These are phyloP conservation scores for Mastigias papua DNA, from an alignment of 30 jellyfish, hydroid and myxozoan species.

Conservation along the genomic window DNA sequence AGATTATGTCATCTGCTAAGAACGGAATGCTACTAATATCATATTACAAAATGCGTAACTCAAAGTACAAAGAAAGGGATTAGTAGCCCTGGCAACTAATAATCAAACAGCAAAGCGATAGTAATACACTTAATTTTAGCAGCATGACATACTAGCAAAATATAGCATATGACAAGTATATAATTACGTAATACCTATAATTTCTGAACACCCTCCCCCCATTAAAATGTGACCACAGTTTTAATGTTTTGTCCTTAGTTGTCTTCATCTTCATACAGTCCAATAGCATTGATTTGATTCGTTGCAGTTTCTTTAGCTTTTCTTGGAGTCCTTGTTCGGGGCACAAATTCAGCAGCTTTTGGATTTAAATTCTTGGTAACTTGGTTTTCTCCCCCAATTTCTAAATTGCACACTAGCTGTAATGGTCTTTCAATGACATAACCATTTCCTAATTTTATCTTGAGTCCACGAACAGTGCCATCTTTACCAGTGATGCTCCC, in stretches of 20 bases:
- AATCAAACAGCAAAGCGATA: neutral
- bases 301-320: neutral
- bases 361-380: conserved; percentile 37
- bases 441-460: conserved; percentile 48
- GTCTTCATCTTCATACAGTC: neutral
- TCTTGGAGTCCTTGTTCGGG: conserved; percentile 1
- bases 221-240: conserved; percentile 12
- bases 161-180: neutral
- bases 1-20: neutral
- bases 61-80: neutral
- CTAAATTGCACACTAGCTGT: conserved; percentile 54
- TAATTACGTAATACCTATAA: neutral
- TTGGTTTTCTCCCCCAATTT: conserved; percentile 62
- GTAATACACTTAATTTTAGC: neutral
- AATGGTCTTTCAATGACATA: conserved; percentile 60
- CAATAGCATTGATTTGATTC: neutral
- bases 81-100: neutral
- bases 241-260: neutral
- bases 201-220: conserved; percentile 45
- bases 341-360: conserved; percentile 40
- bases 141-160: neutral
- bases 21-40: neutral
- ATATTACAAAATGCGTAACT: neutral
- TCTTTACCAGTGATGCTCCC: conserved; percentile 46
- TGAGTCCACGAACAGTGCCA: conserved; percentile 61